Conservation (phyloP, 2,888 invertebrate genomes). For the Chrysodeixis includens region DNA sequence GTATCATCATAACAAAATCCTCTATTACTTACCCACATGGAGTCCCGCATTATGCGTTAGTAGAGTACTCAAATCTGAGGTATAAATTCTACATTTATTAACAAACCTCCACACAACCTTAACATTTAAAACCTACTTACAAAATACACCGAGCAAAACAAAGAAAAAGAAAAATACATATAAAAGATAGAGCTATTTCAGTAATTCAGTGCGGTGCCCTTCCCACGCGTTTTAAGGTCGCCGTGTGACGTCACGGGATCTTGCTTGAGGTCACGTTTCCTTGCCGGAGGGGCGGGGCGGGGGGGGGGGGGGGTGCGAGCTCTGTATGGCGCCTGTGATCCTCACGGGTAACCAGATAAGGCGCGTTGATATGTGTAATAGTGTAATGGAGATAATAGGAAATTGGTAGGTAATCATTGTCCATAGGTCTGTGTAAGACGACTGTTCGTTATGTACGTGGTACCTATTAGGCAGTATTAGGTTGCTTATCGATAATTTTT, state of each 20-base stretch:
- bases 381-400: neutral
- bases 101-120: no score
- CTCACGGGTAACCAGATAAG: neutral
- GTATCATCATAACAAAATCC: no score
- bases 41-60: no score
- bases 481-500: no score
- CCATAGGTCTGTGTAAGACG: no score
- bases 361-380: neutral
- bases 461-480: no score
- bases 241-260: constrained; percentile 33
- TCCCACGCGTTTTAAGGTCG: constrained; percentile 41
- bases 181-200: constrained; percentile 7
- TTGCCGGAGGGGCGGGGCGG: constrained; percentile 6
- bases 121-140: neutral
- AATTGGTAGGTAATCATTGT: no score
- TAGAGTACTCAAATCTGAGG: no score
- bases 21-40: no score
- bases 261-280: constrained; percentile 26
- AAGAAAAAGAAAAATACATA: neutral
- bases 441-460: no score
- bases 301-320: no score
- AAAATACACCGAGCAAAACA: neutral
- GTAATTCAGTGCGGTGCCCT: constrained; percentile 1
- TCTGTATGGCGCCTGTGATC: constrained; percentile 13
- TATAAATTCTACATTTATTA: no score